Base-by-base conservation (phyloP, 2,113 vertebrate genomes). In the Lagenorhynchus albirostris region DNA sequence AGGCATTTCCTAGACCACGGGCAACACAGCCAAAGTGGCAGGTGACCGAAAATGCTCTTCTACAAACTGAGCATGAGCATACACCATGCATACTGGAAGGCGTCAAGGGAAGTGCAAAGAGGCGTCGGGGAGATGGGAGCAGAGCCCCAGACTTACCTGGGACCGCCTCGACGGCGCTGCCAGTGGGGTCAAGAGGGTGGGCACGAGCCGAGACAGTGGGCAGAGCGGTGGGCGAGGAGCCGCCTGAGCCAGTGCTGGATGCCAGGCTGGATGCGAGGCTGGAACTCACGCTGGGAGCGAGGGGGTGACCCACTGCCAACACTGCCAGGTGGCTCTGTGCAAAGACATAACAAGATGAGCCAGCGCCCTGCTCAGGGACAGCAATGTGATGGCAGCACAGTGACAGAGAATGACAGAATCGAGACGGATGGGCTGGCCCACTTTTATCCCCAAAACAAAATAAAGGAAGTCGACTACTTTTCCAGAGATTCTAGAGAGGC, bases 231-330 rank as follows among this genome's bases (percentile, higher is more conserved):
- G 99, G 99, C 97, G 99, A 99, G 80, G 99, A 99, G 94, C 99
- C 99, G 71, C 99, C 99, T 26, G 99, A 99, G 95, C 99, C 99
- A 26, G 99, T 97, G 77, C 99, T 99, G 58, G 99, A 99, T 8
- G 99, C 99, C 98, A 99, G 98, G 98, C 99, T 99, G 89, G 99
- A 99, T 1, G 99, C 99, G 97, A 99, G 99, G 96, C 99, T 99
- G 98, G 99, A 99, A 89, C 99, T 99, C 97, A 99, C 98, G 97
- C 99, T 99, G 67, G 99, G 99, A 62, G 99, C 98, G 95, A 99
- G 98, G 11, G 99, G 99, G 97, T 99, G 99, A 92, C 99, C 99
- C 53, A 97, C 99, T 47, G 99, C 98, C 96, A 99, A 99, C 91
- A 99, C 98, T 81, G 98, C 98, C 76, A 99, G 99, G 94, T 99